These are phyloP conservation scores for Gephyroberyx darwinii DNA, from an alignment of 2,797 vertebrate species.

Conservation along the genomic window DNA sequence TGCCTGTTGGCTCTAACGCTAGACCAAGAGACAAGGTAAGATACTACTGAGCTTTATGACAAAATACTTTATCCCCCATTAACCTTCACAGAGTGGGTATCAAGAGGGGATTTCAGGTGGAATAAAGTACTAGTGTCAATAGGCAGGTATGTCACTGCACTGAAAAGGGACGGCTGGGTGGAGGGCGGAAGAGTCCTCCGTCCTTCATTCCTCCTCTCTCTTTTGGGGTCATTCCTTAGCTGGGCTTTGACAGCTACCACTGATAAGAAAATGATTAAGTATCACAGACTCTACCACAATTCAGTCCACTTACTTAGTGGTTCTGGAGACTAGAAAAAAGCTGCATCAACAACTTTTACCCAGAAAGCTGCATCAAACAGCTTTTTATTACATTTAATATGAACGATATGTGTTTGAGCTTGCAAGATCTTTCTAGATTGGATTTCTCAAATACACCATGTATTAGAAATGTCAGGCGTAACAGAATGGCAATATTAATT, in stretches of 20 bases:
- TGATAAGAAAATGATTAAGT: constrained; percentile 78
- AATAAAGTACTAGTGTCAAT: constrained; percentile 68
- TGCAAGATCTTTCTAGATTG: constrained; percentile 54
- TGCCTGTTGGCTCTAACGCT: constrained; percentile 59
- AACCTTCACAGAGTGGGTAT: constrained; percentile 74
- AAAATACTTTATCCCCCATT: constrained; percentile 80
- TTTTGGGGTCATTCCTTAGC: constrained; percentile 70
- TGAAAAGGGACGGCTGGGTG: constrained; percentile 38
- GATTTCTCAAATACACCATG: constrained; percentile 34
- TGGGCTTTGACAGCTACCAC: constrained; percentile 59
- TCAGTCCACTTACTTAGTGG: constrained; percentile 49
- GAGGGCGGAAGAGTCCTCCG: constrained; percentile 24
- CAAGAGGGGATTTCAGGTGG: constrained; percentile 67
- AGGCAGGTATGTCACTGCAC: constrained; percentile 57
- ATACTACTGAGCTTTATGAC: constrained; percentile 69
- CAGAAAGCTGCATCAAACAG: constrained; percentile 46
- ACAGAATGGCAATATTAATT: constrained; percentile 20
- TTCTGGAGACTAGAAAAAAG: constrained; percentile 54
- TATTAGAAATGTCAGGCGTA: constrained; percentile 27
- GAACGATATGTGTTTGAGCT: constrained; percentile 35
- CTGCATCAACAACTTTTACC: constrained; percentile 38
- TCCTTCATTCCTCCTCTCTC: constrained; percentile 71
- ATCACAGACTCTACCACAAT: constrained; percentile 57
- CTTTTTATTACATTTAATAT: constrained; percentile 57
- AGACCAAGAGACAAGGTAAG: constrained; percentile 55